Percentiles rank a stretch among this genome's conserved stretches.
These are phyloP conservation scores for Casuarius casuarius DNA, from an alignment of 2,113 vertebrate species.

Conservation along the genomic window DNA sequence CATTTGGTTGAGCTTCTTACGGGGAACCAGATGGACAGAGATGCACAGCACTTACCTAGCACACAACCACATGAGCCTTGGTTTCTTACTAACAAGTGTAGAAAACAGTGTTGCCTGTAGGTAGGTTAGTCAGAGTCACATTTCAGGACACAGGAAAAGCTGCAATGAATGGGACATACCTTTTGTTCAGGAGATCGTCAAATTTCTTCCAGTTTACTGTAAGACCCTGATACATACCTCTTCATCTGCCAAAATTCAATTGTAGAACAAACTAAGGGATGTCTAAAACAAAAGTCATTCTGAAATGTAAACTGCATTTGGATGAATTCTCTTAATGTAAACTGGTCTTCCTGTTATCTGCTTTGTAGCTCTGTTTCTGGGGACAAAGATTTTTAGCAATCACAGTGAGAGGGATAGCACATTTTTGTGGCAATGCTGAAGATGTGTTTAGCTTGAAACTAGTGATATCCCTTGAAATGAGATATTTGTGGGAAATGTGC, in stretches of 20 bases:
- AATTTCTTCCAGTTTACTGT: neutral
- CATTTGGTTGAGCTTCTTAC: neutral
- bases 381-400: neutral
- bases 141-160: neutral
- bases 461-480: neutral
- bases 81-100: neutral
- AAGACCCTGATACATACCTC: neutral
- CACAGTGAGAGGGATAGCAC: neutral
- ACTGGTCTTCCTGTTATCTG: neutral
- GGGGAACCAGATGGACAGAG: neutral
- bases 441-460: neutral
- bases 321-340: neutral
- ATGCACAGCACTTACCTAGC: neutral
- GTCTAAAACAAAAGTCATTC: neutral
- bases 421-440: neutral
- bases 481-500: neutral
- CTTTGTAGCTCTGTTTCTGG: neutral
- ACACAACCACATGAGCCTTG: neutral
- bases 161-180: neutral
- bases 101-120: neutral
- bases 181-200: neutral
- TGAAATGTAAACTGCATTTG: neutral
- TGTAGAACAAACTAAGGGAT: neutral
- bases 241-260: neutral
- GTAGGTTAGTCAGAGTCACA: neutral